Evolutionary conservation across 2,797 vertebrate species (phyloP), one percentile per base, ranked within the genome.

Genomic region (Microctenopoma lineatum): DNA sequence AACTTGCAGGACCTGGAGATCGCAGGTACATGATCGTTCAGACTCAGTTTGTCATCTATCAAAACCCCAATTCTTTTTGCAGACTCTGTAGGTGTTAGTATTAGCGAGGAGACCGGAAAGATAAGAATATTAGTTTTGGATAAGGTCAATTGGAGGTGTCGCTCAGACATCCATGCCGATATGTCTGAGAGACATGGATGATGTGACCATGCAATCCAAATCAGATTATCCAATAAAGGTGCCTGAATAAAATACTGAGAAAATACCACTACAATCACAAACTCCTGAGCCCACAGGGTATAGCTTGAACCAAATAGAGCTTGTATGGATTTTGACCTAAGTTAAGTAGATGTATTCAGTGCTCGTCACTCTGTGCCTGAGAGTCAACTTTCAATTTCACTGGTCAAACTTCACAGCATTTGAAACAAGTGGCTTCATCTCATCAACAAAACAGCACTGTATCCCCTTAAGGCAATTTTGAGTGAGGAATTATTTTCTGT

Each of bases 221-320:
- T 42, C 32, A 15, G 18, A 58, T 54, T 14, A 50, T 65, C 10
- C 67, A 64, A 59, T 63, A 2, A 82, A 77, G 32, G 64, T 79
- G 72, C 75, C 72, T 70, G 26, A 59, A 32, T 4, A 79, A 75
- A 77, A 86, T 69, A 83, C 61, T 72, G 69, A 81, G 16, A 66
- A 70, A 76, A 66, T 39, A 58, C 21, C 27, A 70, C 26, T 52
- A 81, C 73, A 82, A 66, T 81, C 70, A 56, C 26, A 66, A 66
- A 55, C 71, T 48, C n/a, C 57, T 41, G 47, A 62, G 56, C 21
- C 56, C 9, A 65, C 27, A 44, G 21, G 29, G 1, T 64, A 56
- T 12, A 80, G 53, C 16, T 62, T 44, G 10, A 59, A 52, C 36
- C 66, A 46, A 62, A 60, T 14, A 56, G 26, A 77, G 63, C 66